A percentile compares a stretch with the other conserved stretches of the same genome.
These are phyloP conservation scores for Calliopum simillimum DNA, from an alignment of 2,888 invertebrate species.

Conservation along the genomic window DNA sequence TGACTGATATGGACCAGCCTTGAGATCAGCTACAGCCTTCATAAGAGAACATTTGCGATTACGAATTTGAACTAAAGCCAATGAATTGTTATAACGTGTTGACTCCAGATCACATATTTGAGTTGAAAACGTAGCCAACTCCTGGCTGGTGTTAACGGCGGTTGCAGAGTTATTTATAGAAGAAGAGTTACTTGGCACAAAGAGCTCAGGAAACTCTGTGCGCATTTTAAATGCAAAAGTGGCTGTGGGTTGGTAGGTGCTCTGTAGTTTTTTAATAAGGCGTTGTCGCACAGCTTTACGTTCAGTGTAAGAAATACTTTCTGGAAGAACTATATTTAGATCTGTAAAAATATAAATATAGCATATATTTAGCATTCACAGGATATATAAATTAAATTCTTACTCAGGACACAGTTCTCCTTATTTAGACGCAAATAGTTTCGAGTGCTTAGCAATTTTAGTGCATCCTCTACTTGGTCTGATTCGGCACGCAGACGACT, in stretches of 20 bases:
- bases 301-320: slow-evolving; percentile 56
- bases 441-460: slow-evolving; percentile 43
- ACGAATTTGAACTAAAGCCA: slow-evolving; percentile 50
- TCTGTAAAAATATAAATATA: slow-evolving; percentile 24
- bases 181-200: slow-evolving; percentile 21
- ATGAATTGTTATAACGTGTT: slow-evolving; percentile 52
- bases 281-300: slow-evolving; percentile 56
- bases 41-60: slow-evolving; percentile 57
- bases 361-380: neutral
- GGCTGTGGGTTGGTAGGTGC: slow-evolving; percentile 48
- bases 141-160: neutral
- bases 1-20: slow-evolving; percentile 57
- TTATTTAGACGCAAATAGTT: slow-evolving; percentile 42
- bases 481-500: slow-evolving; percentile 41
- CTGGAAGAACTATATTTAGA: slow-evolving; percentile 24
- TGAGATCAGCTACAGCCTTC: slow-evolving; percentile 57
- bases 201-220: slow-evolving; percentile 54
- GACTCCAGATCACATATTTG: slow-evolving; percentile 53
- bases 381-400: neutral
- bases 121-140: neutral
- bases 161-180: neutral
- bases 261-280: slow-evolving; percentile 46
- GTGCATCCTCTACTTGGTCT: slow-evolving; percentile 43
- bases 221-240: slow-evolving; percentile 53
- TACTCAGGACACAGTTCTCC: slow-evolving; percentile 43